Evolutionary conservation across 2,888 invertebrate species (phyloP), one percentile per base, ranked within the genome.

Genomic region (Leptopterna dolabrata): DNA sequence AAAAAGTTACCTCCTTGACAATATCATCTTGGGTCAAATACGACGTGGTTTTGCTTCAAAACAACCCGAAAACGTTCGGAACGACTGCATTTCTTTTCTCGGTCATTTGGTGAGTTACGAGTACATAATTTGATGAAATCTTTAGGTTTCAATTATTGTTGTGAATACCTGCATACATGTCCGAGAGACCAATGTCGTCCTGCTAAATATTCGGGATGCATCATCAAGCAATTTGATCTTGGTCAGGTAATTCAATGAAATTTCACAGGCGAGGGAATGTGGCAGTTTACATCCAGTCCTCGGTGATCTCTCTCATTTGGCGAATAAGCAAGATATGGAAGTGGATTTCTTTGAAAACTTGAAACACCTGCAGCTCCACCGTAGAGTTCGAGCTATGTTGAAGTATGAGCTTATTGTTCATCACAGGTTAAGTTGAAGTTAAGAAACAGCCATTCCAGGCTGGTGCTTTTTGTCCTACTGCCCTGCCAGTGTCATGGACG

Each of bases 261-360:
- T 45, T 45, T 80, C 1, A 16, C 88, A 91, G 91, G 94, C 95
- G 0, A 93, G 95, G 89, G 95, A 96, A 91, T 96, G 96, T 91
- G 93, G 95, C 0, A 93, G 94, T 0, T 93, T 94, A 0, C 96
- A 97, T 91, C 94, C 95, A 1, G 94, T 96, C 0, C 92, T 97
- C 0, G 93, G 93, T 24, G 96, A 97, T 92, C 92, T 97, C 86
- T 93, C 94, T n/a, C 92, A 93, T 47, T 92, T 96, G 45, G 93
- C 94, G 0, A 95, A 95, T 90, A 93, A 94, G 91, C 92, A 92
- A 76, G 97, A 99, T 91, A 91, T 93, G 11, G 98, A 99, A 92
- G 95, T 96, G 0, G 98, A 99, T 92, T 98, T 99, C 93, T 99
- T 98, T 91, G 97, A 97, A 91, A 99, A 98, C 91, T 95, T 98